Conservation (phyloP, 2,113 vertebrate species). For the Dicaeum eximium region DNA sequence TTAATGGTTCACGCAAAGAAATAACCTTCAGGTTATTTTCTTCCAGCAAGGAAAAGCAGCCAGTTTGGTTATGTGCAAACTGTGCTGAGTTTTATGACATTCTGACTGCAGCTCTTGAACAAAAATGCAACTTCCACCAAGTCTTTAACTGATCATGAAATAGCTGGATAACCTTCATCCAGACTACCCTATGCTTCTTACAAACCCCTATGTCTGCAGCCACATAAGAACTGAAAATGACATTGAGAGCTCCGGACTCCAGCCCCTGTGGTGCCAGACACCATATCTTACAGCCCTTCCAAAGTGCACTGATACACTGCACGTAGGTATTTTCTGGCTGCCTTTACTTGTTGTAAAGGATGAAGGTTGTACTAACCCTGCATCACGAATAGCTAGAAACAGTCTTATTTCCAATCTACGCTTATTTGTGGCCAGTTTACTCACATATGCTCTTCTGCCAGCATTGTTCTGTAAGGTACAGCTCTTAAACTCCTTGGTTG, state of each 20-base stretch:
- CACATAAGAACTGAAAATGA: background rate
- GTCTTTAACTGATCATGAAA: background rate
- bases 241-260: fast-evolving
- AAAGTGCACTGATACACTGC: background rate
- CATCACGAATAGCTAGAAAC: background rate
- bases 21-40: background rate
- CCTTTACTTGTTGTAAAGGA: background rate
- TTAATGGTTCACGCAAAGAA: background rate
- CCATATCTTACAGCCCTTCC: background rate
- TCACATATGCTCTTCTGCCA: background rate
- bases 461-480: background rate
- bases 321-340: background rate
- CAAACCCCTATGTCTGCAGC: background rate
- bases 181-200: background rate
- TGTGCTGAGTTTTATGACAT: background rate
- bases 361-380: background rate
- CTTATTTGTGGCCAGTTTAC: background rate
- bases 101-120: background rate
- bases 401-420: background rate
- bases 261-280: background rate
- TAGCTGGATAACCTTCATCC: background rate
- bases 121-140: background rate
- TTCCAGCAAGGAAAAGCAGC: background rate
- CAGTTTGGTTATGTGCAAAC: background rate
- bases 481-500: background rate